These are phyloP conservation scores for Tretioscincus oriximinensis DNA, from an alignment of 2,113 vertebrate genomes.

Conservation along the genomic window DNA sequence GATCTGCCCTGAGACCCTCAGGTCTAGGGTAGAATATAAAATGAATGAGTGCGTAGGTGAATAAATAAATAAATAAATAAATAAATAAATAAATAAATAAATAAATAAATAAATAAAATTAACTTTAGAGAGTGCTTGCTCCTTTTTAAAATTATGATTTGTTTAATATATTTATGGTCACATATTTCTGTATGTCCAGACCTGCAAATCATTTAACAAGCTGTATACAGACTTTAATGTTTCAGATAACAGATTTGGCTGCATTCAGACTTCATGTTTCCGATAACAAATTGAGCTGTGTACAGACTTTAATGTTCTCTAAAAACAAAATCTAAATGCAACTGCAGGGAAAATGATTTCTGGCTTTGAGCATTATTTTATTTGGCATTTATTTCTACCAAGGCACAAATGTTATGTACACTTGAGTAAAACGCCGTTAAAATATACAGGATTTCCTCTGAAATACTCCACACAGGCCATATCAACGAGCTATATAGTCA, in stretches of 20 bases:
- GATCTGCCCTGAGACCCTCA: too few relatives aligned
- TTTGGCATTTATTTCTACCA: not conserved
- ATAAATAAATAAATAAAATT: too few relatives aligned
- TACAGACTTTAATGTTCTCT: not conserved
- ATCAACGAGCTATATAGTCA: not conserved
- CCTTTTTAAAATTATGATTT: not conserved
- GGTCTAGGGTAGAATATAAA: too few relatives aligned
- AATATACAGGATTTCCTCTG: not conserved
- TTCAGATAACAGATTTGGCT: not conserved
- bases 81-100: too few relatives aligned
- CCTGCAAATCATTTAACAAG: not conserved
- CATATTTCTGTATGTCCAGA: not conserved
- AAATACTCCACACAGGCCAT: not conserved
- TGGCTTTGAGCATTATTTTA: not conserved
- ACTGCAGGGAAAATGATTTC: not conserved
- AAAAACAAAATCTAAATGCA: not conserved
- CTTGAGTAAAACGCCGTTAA: not conserved
- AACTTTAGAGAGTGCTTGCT: not conserved
- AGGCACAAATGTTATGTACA: not conserved
- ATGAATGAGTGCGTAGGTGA: too few relatives aligned
- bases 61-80: too few relatives aligned
- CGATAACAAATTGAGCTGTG: not conserved
- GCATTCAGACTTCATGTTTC: not conserved
- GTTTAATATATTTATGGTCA: not conserved
- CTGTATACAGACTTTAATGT: too few relatives aligned